Evolutionary conservation across 2,113 vertebrate genomes (phyloP), one percentile per base, ranked within the genome.

Genomic region (Pycnonotus jocosus): DNA sequence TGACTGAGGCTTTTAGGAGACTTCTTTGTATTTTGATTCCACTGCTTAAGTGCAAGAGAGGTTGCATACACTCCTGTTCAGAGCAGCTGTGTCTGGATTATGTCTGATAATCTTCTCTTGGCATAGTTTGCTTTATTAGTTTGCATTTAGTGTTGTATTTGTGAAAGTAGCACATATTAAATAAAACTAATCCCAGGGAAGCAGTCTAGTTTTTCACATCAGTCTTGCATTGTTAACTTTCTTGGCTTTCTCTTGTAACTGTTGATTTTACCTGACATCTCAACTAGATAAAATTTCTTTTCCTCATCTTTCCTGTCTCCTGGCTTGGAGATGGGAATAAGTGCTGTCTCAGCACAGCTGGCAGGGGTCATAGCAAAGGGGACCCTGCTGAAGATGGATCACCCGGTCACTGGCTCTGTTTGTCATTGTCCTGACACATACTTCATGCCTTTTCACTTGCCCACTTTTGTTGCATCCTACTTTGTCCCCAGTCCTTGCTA

Each of bases 41-140:
- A 9, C 47, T 91, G 44, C 69, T 95, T 69, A 61, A 90, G 86
- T 72, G 70, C 79, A 83, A 33, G 57, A 90, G 91, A 91, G 92
- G 81, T 90, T 96, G 84, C 91, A 76, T 91, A 61, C 64, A 61
- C 77, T 96, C 37, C 82, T 92, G 35, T 93, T 86, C 50, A 90
- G 81, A 90, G 90, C 86, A 95, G 80, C 81, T 93, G 92, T 82
- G 73, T 57, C 85, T 94, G 87, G 90, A 96, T 97, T 97, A 90
- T 95, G 93, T 53, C 86, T 87, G 71, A 94, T 97, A 96, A 95
- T 97, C 97, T 97, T 96, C 93, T 91, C 62, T 90, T 97, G 96
- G 77, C 96, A 44, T 83, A 95, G 94, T 94, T 96, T 69, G 85
- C 77, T 95, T 96, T 96, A 95, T 95, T 97, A 96, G 87, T 97